phyloP scores from a whole-genome alignment of 2,888 invertebrate species.

The Parnassius orleans region DNA sequence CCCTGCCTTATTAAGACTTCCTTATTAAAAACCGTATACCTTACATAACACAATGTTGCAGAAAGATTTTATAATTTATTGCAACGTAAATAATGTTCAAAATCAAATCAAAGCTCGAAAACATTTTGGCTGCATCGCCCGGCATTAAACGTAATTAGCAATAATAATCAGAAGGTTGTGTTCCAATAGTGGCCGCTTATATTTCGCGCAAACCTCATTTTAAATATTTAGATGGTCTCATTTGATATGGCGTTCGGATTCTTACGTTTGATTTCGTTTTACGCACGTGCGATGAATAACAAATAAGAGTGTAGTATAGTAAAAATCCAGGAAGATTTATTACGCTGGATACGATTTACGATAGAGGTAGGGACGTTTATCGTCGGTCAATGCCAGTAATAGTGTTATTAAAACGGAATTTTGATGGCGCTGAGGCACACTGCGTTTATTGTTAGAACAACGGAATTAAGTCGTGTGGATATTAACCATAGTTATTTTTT shows the following conservation, averaged over 20 bases:
- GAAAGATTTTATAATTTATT: no score
- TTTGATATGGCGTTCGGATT: constrained; percentile 17
- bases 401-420: neutral
- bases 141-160: no score
- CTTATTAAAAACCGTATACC: no score
- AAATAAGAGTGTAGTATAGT: neutral
- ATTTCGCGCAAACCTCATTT: neutral
- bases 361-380: neutral
- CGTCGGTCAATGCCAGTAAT: neutral
- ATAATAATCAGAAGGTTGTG: neutral
- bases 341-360: neutral
- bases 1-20: no score
- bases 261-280: neutral
- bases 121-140: no score
- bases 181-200: neutral
- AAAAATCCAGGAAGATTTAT: neutral
- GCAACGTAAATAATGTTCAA: no score
- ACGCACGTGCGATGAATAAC: constrained; percentile 6
- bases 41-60: no score
- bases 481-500: no score
- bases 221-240: constrained; percentile 13
- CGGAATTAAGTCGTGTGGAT: neutral
- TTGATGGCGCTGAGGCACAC: neutral
- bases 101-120: no score
- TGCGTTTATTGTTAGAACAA: neutral